Evolutionary conservation across 30 jellyfish, hydroid and myxozoan genomes (phyloP).

Genomic region (Pseudorhiza aurosa): DNA sequence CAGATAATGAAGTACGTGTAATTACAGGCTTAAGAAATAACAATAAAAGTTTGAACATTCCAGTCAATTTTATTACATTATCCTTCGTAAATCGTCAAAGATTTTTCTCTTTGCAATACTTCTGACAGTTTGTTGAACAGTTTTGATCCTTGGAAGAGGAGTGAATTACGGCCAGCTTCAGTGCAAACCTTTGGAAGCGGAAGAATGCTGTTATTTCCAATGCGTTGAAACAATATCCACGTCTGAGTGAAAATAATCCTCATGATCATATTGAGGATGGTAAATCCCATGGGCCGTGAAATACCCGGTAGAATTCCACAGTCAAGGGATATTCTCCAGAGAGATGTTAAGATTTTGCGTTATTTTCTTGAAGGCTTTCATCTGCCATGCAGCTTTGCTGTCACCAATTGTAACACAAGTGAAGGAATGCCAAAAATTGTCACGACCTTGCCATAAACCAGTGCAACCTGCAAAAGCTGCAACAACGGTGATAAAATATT

Average conservation of each 20-base stretch:
- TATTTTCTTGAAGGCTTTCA: not conserved
- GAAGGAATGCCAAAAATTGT: not conserved
- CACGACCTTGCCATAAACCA: not conserved
- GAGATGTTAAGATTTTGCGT: no score
- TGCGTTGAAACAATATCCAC: no score
- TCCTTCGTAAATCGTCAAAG: not conserved
- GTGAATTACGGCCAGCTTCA: not conserved
- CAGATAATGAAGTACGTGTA: not conserved
- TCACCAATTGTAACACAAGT: not conserved
- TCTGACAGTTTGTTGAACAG: not conserved
- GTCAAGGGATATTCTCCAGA: no score
- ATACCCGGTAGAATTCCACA: no score
- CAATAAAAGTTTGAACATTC: not conserved
- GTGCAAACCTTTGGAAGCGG: not conserved
- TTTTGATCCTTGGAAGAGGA: not conserved
- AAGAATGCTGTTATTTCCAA: no score
- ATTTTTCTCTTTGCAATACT: not conserved
- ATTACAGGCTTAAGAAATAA: not conserved
- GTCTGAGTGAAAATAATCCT: no score
- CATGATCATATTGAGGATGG: no score
- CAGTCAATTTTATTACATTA: not conserved
- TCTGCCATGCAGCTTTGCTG: slow-evolving; percentile 22
- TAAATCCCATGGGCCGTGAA: no score
- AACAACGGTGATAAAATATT: not conserved
- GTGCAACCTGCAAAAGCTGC: slow-evolving; percentile 12